Evolutionary conservation across 2,888 invertebrate species (phyloP).

Genomic region (Diabrotica balteata): DNA sequence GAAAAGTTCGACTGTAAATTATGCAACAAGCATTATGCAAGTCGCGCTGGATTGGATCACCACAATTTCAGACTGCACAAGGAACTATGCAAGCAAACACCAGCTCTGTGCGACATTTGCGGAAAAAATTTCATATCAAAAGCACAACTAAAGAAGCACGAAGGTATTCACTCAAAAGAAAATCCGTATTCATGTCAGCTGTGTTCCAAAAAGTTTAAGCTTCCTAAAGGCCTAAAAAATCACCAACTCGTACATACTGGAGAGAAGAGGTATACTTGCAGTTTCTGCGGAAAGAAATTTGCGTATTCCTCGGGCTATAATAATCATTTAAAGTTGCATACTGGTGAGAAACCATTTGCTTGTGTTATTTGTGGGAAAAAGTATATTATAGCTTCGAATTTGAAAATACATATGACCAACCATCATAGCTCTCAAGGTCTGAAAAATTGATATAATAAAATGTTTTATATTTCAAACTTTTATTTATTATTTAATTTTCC

Average conservation of each 20-base stretch:
- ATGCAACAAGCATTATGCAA: conserved; percentile 14
- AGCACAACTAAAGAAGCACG: conserved; percentile 53
- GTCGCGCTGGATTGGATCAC: conserved; percentile 49
- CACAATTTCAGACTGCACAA: conserved; percentile 49
- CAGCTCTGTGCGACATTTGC: conserved; percentile 63
- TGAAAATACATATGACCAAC: too few species aligned
- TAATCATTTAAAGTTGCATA: not conserved
- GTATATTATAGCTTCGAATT: too few species aligned
- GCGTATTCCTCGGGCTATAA: conserved; percentile 67
- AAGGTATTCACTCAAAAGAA: conserved; percentile 44
- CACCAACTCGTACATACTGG: conserved; percentile 68
- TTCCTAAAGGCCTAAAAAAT: conserved; percentile 59
- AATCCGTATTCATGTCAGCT: conserved; percentile 45
- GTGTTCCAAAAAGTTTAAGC: conserved; percentile 48
- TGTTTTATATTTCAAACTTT: too few species aligned
- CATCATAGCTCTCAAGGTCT: too few species aligned
- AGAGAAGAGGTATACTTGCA: conserved; percentile 67
- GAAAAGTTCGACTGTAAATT: conserved; percentile 55
- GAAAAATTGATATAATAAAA: too few species aligned
- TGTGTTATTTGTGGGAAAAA: too few species aligned
- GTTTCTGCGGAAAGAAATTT: conserved; percentile 68
- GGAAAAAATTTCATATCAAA: conserved; percentile 44
- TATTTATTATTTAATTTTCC: too few species aligned
- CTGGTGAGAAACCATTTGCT: too few species aligned
- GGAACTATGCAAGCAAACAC: conserved; percentile 45